phyloP scores from a whole-genome alignment of 2,113 vertebrate species.

The Emydocephalus ijimae region DNA sequence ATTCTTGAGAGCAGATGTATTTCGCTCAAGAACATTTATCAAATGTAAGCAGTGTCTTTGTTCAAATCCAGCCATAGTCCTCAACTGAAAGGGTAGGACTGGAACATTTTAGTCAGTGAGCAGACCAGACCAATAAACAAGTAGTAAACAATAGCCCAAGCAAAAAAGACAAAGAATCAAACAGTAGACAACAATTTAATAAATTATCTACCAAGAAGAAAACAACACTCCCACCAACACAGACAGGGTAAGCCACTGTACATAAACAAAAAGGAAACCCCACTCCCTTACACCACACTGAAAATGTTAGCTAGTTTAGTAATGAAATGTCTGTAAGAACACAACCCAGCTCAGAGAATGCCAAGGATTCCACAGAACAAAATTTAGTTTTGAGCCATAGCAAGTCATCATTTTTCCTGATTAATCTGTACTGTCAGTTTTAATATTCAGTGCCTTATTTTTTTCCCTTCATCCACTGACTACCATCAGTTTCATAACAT shows the following conservation, averaged over 20 bases:
- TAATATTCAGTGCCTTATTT: background rate
- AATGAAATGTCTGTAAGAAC: background rate
- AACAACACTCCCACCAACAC: background rate
- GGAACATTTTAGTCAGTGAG: background rate
- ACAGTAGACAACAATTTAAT: background rate
- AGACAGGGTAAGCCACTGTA: background rate
- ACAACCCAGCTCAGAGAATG: background rate
- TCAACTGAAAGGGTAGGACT: background rate
- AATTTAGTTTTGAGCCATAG: background rate
- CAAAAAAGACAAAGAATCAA: background rate
- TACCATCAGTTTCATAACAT: background rate
- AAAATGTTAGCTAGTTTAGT: background rate
- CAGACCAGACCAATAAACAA: background rate
- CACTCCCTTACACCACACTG: background rate
- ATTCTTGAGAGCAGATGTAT: slow-evolving; percentile 40
- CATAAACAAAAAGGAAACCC: background rate
- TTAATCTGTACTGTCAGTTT: background rate
- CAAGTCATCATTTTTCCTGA: background rate
- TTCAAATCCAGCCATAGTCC: fast-evolving
- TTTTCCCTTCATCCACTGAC: background rate
- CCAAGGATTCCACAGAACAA: background rate
- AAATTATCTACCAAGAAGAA: background rate
- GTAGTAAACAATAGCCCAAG: background rate
- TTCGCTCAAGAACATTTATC: slow-evolving; percentile 9
- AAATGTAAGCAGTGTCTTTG: background rate